Base-by-base conservation (phyloP, 2,113 vertebrate species). In the Pelmatolapia mariae region DNA sequence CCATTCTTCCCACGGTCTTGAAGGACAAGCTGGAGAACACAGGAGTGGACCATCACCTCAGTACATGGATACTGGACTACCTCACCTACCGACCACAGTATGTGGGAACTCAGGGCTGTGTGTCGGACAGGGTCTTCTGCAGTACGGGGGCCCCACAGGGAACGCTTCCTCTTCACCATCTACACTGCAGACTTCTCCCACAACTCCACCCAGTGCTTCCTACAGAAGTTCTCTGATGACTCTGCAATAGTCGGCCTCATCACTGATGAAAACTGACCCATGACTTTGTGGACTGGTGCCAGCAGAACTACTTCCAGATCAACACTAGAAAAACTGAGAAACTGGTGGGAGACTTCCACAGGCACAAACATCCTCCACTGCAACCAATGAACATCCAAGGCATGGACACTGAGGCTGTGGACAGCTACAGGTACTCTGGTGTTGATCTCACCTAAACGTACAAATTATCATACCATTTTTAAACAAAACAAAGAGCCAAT, bases 171-270 rank as follows among this genome's bases (percentile, higher is more conserved):
- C 54, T 57, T 57, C 4, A 57, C 2, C 3, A 57, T 26, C 54
- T 57, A 59, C 15, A 31, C 56, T 31, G 26, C 56, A 59, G 2
- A 59, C 26, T 31, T 59, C 3, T 59, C 56, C 1, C 56, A 59
- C 26, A 31, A 1, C 56, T 31, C 56, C 26, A 31, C 8, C 56
- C 56, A 59, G 56, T 59, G 56, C 26, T 10, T 59, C 15, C 57
- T 59, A 8, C 26, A 59, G 26, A 59, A 31, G 5, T 18, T 31
- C 26, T 59, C 26, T 31, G 26, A 59, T 0, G 26, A 18, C 57
- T 31, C 57, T 59, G 57, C 15, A 31, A 1, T 31, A 59, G 57
- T 1, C 0, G 15, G 31, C 0, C 57, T 59, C 26, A 18, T 61
- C 57, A 10, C 57, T 9, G 56, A 59, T 59, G 8, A 61, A 10